Evolutionary conservation across 1,140 invertebrate species (phyloP), one percentile per base, ranked within the genome.

Genomic region (Potamilus streckersoni): DNA sequence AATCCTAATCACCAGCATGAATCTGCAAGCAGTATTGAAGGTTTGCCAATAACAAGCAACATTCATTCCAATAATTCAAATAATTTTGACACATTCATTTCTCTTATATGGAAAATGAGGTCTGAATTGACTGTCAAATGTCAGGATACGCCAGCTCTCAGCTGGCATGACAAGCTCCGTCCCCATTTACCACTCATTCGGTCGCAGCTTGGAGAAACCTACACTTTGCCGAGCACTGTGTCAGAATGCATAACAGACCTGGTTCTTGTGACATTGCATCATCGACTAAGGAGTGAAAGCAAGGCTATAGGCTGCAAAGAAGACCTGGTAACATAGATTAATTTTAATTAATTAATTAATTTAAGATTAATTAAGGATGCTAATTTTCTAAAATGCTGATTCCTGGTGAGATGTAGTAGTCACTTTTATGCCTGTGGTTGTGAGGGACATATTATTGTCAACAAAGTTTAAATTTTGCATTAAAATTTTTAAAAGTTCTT

Each of bases 181-280:
- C 74, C 78, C 15, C 67, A 70, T 62, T 59, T 72, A 19, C 59
- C 62, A 15, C 16, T 68, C 3, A 62, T 79, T 17, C 31, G 74
- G 6, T 38, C 27, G 16, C 66, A 49, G 20, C 64, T 79, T 3
- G 78, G 78, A 27, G 62, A 71, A 19, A 64, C 56, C 12, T 79
- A 79, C 60, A 55, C 49, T 12, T 56, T 68, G 20, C 78, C 78
- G 49, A 55, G 12, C 16, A 60, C 69, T n/a, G 14, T 58, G 4
- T 17, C 68, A 17, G 69, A 61, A 13, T 77, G 78, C 60, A 77
- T 79, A 38, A 70, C 76, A 17, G 78, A 79, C 62, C 69, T 79
- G 31, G 57, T 79, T 2, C 66, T 79, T n/a, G 73, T 67, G n/a
- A 69, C 71, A 19, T 58, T 78, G n/a, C 55, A 70, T 15, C 68